Evolutionary conservation across 2,888 invertebrate genomes (phyloP).

Genomic region (Ephialtes manifestator): DNA sequence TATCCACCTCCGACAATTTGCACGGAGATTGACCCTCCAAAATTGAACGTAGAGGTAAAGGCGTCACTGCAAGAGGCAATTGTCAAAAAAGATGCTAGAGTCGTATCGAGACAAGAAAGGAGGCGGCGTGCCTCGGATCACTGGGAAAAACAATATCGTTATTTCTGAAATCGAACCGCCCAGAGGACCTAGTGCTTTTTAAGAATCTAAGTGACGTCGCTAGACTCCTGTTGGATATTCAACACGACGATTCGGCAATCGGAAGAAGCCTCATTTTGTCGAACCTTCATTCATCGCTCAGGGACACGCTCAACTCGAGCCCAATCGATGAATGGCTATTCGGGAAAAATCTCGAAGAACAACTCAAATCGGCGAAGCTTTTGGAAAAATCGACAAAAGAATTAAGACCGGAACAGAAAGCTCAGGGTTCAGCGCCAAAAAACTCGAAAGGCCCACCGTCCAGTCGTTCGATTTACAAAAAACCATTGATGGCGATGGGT

Average conservation of each 20-base stretch:
- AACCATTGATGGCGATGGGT: background rate
- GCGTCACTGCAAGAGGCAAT: conserved; percentile 44
- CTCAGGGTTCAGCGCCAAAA: background rate
- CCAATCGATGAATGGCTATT: conserved; percentile 52
- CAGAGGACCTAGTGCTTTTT: conserved; percentile 30
- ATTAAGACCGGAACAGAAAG: too few species aligned
- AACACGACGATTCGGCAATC: conserved; percentile 56
- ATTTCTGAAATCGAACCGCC: conserved; percentile 16
- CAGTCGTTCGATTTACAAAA: background rate
- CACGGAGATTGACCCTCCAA: conserved; percentile 39
- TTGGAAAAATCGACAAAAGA: too few species aligned
- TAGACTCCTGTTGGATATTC: conserved; percentile 54
- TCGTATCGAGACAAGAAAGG: conserved; percentile 52
- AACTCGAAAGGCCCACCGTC: background rate
- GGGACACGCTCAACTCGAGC: conserved; percentile 47
- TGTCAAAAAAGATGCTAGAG: conserved; percentile 47
- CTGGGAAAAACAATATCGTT: conserved; percentile 23
- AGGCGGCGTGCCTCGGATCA: conserved; percentile 44
- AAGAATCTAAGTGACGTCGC: conserved; percentile 45
- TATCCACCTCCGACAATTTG: conserved; percentile 56
- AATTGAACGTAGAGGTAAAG: conserved; percentile 57
- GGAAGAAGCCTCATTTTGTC: conserved; percentile 53
- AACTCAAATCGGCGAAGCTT: too few species aligned
- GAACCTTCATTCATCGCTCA: conserved; percentile 38
- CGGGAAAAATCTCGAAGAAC: too few species aligned